Evolutionary conservation across 1,140 invertebrate species (phyloP).

Genomic region (Brevipalpus yothersi): DNA sequence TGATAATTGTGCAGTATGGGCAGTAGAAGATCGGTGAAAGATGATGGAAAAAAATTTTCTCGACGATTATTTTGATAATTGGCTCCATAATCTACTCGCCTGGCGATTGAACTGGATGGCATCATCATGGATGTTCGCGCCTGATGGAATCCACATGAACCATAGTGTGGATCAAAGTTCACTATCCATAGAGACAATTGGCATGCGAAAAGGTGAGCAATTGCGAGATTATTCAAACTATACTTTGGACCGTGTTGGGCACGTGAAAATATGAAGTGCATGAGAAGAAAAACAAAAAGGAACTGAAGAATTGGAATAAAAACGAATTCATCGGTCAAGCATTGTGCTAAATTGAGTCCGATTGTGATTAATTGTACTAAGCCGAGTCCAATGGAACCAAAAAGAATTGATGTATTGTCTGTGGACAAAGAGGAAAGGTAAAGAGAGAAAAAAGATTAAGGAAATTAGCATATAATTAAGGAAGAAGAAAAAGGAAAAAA

Average conservation of each 20-base stretch:
- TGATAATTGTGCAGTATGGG: conserved; percentile 9
- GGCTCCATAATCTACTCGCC: background rate
- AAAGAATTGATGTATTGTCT: conserved; percentile 6
- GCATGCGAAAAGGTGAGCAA: conserved; percentile 8
- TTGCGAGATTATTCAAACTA: conserved; percentile 6
- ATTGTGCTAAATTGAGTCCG: conserved; percentile 3
- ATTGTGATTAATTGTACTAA: conserved; percentile 6
- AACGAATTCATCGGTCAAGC: conserved; percentile 4
- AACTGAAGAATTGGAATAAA: conserved; percentile 9
- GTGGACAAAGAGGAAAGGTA: background rate
- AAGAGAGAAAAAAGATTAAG: background rate
- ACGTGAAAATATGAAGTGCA: conserved; percentile 9
- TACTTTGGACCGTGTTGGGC: background rate
- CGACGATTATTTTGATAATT: background rate
- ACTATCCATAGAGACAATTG: conserved; percentile 8
- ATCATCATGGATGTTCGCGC: background rate
- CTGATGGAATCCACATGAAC: background rate
- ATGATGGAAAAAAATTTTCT: background rate
- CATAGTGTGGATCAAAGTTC: background rate
- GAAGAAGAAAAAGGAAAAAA: background rate
- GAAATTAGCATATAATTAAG: background rate
- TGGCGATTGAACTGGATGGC: background rate
- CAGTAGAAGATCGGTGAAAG: conserved; percentile 1
- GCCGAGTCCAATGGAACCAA: conserved; percentile 4
- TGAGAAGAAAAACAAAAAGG: conserved; percentile 4